Evolutionary conservation across 2,113 vertebrate species (phyloP).

Genomic region (Labrus mixtus): DNA sequence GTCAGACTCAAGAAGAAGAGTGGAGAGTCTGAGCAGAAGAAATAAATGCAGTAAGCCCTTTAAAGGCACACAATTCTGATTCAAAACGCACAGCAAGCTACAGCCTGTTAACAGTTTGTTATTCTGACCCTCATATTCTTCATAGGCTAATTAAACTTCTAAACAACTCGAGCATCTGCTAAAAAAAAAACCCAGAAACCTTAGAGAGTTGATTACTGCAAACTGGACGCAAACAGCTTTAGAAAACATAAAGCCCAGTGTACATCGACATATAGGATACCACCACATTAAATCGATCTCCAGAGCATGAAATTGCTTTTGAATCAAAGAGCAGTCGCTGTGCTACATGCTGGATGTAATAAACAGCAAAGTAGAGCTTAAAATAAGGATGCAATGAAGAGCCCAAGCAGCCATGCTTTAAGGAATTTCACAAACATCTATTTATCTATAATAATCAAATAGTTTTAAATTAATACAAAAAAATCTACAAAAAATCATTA

Average conservation of each 20-base stretch:
- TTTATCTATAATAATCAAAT: neutral
- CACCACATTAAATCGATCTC: conserved; percentile 42
- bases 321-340: conserved; percentile 38
- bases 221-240: conserved; percentile 14
- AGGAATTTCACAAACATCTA: neutral
- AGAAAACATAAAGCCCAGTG: conserved; percentile 25
- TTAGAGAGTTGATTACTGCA: conserved; percentile 9
- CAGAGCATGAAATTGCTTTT: conserved; percentile 58
- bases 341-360: conserved; percentile 12
- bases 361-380: conserved; percentile 20
- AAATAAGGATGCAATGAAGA: neutral
- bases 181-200: conserved; percentile 5
- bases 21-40: conserved; percentile 44
- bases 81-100: conserved; percentile 2
- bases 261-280: conserved; percentile 26
- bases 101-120: conserved; percentile 7
- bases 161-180: conserved; percentile 8
- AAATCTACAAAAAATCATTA: neutral
- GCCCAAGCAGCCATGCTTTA: neutral
- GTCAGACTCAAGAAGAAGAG: conserved; percentile 43
- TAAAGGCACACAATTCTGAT: conserved; percentile 37
- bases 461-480: neutral
- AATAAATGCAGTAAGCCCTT: conserved; percentile 60
- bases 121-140: conserved; percentile 24
- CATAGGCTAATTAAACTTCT: conserved; percentile 32